Conservation (phyloP, 2,113 vertebrate genomes). For the Datnioides undecimradiatus region DNA sequence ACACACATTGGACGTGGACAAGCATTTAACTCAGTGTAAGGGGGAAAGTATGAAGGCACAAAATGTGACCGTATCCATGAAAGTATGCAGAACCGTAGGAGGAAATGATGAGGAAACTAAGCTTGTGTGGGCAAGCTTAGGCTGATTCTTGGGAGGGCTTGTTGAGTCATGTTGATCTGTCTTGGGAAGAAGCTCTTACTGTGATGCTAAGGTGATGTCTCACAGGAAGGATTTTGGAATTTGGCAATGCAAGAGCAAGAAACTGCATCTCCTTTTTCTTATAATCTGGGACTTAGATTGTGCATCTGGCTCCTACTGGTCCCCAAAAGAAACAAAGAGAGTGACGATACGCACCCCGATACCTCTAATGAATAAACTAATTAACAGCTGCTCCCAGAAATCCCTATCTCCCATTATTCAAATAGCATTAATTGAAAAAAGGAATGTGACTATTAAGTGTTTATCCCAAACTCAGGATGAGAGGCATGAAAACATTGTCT, state of each 20-base stretch:
- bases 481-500: background rate
- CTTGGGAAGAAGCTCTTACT: background rate
- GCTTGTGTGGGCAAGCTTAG: background rate
- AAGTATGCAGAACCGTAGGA: background rate
- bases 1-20: background rate
- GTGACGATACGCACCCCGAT: background rate
- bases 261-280: background rate
- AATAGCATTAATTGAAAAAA: conserved; percentile 1
- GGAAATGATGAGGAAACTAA: background rate
- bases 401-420: background rate
- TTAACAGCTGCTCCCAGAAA: conserved; percentile 13
- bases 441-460: background rate
- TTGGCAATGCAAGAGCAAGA: background rate
- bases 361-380: conserved; percentile 11
- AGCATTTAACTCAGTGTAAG: background rate
- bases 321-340: background rate
- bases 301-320: background rate
- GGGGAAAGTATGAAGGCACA: background rate
- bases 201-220: background rate
- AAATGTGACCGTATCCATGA: background rate
- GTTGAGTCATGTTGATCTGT: background rate
- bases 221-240: background rate
- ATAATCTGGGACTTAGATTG: background rate
- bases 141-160: background rate
- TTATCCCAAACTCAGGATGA: background rate